phyloP scores from a whole-genome alignment of 2,888 invertebrate species.

The Crepidodera aurea region DNA sequence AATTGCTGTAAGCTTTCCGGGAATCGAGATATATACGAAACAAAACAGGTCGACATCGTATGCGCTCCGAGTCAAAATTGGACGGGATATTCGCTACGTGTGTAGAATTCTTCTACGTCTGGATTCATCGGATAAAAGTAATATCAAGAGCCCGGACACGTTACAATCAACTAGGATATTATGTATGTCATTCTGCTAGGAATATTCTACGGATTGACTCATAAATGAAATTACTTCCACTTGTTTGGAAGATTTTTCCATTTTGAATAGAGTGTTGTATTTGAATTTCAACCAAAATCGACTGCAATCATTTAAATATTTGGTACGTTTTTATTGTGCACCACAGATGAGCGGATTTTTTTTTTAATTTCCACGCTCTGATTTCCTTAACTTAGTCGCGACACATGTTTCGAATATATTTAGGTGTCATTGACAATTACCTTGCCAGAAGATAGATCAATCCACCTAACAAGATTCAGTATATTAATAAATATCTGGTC shows the following conservation, averaged over 20 bases:
- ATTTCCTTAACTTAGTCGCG: too few relatives aligned
- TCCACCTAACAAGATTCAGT: too few relatives aligned
- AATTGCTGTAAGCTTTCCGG: conserved; percentile 10
- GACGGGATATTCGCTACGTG: conserved; percentile 27
- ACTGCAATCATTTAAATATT: too few relatives aligned
- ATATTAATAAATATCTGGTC: too few relatives aligned
- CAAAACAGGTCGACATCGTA: conserved; percentile 25
- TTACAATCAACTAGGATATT: conserved; percentile 31
- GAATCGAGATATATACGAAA: conserved; percentile 19
- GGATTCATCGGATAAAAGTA: conserved; percentile 14
- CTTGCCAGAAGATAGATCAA: too few relatives aligned
- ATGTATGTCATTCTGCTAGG: conserved; percentile 19
- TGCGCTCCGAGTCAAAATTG: conserved; percentile 24
- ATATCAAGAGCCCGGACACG: conserved; percentile 24
- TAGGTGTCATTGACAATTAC: too few relatives aligned
- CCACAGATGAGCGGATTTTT: too few relatives aligned
- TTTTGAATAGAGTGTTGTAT: not conserved
- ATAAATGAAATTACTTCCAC: conserved; percentile 12
- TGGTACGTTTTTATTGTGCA: too few relatives aligned
- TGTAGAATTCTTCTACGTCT: conserved; percentile 13
- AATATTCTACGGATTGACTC: conserved; percentile 18
- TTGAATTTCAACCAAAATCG: too few relatives aligned
- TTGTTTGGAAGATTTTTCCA: conserved; percentile 1
- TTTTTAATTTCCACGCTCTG: too few relatives aligned
- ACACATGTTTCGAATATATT: too few relatives aligned